phyloP scores from a whole-genome alignment of 2,797 vertebrate genomes.

The Loriculus beryllinus region DNA sequence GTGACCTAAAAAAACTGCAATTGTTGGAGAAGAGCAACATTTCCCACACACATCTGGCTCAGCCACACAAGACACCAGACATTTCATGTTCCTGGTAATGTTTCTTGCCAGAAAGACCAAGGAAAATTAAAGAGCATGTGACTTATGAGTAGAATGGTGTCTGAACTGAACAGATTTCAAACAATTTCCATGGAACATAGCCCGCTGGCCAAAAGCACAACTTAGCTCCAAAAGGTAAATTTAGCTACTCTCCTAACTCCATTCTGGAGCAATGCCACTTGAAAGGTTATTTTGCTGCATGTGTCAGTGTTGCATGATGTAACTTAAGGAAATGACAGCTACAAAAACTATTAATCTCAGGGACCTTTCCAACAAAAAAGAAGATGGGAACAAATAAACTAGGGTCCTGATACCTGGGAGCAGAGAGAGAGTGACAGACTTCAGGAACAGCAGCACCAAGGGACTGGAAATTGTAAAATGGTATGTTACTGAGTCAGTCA shows the following conservation, averaged over 20 bases:
- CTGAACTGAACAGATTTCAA: constrained; percentile 1
- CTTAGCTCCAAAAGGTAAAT: neutral
- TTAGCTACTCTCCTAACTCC: neutral
- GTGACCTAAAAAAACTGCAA: neutral
- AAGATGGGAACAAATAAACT: neutral
- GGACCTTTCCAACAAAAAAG: neutral
- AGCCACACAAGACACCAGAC: neutral
- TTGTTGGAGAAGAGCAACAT: neutral
- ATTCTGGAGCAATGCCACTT: neutral
- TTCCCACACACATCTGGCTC: neutral
- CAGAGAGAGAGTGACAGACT: neutral
- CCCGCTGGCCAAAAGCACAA: neutral
- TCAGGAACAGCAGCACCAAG: neutral
- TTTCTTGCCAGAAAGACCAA: neutral
- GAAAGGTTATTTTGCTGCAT: neutral
- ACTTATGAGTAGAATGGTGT: neutral
- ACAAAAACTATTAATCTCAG: neutral
- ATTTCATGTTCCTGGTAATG: neutral
- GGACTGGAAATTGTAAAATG: neutral
- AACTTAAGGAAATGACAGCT: neutral
- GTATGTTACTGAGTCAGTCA: neutral
- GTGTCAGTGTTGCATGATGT: neutral
- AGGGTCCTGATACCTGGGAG: neutral
- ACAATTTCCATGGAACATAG: neutral
- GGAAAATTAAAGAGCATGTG: neutral